Evolutionary conservation across 2,888 invertebrate genomes (phyloP).

Genomic region (Labia minor): DNA sequence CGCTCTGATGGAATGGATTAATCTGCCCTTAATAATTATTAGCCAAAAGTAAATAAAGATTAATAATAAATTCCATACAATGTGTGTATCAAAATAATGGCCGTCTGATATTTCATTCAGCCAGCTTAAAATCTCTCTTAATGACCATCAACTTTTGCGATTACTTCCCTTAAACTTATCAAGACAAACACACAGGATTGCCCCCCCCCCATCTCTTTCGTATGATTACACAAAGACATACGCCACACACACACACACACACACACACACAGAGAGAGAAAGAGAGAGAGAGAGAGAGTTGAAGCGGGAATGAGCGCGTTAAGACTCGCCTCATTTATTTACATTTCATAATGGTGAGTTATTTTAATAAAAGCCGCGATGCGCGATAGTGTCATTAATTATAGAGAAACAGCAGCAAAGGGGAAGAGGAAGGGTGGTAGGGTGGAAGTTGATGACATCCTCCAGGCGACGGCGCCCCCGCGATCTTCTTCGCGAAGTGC

Average conservation of each 20-base stretch:
- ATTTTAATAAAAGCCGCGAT: conserved; percentile 13
- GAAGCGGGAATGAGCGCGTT: conserved; percentile 8
- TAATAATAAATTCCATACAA: background rate
- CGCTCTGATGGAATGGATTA: too few species aligned
- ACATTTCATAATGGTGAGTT: conserved; percentile 13
- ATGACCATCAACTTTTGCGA: conserved; percentile 4
- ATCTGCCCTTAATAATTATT: background rate
- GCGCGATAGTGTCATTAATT: conserved; percentile 8
- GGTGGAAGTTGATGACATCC: background rate
- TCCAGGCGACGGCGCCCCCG: background rate
- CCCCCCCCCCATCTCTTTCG: background rate
- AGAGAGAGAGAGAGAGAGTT: too few species aligned
- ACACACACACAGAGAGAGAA: too few species aligned
- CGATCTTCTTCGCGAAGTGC: background rate
- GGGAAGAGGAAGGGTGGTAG: background rate
- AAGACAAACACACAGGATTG: conserved; percentile 13
- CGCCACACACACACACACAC: too few species aligned
- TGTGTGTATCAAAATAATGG: background rate
- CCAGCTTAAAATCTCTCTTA: background rate
- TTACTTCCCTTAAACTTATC: background rate
- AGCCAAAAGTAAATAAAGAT: conserved; percentile 13
- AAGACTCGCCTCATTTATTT: conserved; percentile 13
- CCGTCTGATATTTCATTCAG: background rate
- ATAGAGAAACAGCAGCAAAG: background rate
- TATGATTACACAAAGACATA: background rate